Conservation (phyloP, 2,888 invertebrate species). For the Coecobrya sp. region DNA sequence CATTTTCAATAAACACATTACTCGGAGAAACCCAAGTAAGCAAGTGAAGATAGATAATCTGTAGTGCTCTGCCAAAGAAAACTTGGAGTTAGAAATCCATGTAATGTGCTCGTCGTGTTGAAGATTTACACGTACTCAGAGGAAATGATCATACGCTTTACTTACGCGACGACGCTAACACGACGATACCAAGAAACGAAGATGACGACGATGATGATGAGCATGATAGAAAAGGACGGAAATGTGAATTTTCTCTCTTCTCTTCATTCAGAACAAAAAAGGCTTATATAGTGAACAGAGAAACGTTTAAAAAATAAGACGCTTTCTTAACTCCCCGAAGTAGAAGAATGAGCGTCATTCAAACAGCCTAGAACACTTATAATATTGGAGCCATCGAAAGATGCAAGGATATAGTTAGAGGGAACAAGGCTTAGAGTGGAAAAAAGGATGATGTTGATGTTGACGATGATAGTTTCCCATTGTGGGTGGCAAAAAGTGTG, state of each 20-base stretch:
- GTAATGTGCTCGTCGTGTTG: conserved; percentile 54
- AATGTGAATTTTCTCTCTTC: conserved; percentile 58
- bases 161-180: conserved; percentile 37
- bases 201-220: conserved; percentile 36
- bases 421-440: conserved; percentile 55
- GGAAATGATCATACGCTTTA: conserved; percentile 51
- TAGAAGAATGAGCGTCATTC: conserved; percentile 60
- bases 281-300: conserved; percentile 35
- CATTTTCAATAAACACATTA: conserved; percentile 54
- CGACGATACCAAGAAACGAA: not conserved
- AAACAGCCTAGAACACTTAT: conserved; percentile 36
- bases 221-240: conserved; percentile 75
- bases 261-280: conserved; percentile 19
- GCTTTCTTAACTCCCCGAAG: conserved; percentile 15
- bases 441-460: conserved; percentile 68
- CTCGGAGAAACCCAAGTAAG: conserved; percentile 60
- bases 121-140: conserved; percentile 67
- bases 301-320: conserved; percentile 18
- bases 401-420: not conserved
- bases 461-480: conserved; percentile 85
- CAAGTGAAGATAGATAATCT: conserved; percentile 75
- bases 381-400: conserved; percentile 58
- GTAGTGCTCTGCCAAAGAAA: conserved; percentile 76
- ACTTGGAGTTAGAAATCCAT: conserved; percentile 67
- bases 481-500: conserved; percentile 86